A percentile compares a stretch with the other conserved stretches of the same genome.
These are phyloP conservation scores for Nycticebus coucang DNA, from an alignment of 2,113 vertebrate genomes.

Conservation along the genomic window DNA sequence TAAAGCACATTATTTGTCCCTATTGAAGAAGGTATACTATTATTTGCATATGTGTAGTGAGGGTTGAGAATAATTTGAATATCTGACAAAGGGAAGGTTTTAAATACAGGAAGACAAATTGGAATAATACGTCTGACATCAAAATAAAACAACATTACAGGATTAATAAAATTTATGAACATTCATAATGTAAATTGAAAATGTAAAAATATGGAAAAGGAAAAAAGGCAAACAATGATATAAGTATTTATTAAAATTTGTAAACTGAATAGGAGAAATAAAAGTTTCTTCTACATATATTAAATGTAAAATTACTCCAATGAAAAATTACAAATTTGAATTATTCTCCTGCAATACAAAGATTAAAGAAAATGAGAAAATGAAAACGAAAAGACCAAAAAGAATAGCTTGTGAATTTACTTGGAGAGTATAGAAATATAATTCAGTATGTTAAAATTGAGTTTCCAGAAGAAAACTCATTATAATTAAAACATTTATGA, in stretches of 20 bases:
- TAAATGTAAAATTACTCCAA: neutral
- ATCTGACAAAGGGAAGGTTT: neutral
- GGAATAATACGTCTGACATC: neutral
- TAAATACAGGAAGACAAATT: neutral
- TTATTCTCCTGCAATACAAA: neutral
- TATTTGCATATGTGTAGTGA: neutral
- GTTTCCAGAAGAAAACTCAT: neutral
- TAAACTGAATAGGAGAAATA: neutral
- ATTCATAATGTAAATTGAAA: neutral
- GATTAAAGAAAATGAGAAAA: neutral
- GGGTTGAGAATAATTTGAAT: neutral
- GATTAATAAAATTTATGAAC: neutral
- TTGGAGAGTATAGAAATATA: neutral
- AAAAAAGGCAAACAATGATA: neutral
- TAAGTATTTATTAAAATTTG: neutral
- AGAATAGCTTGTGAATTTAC: neutral
- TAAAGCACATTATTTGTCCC: neutral
- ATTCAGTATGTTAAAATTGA: neutral
- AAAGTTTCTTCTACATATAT: neutral
- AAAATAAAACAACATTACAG: neutral
- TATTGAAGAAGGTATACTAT: neutral
- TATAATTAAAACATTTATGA: neutral
- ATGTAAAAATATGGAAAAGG: neutral
- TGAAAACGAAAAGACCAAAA: neutral
- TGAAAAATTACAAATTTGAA: neutral